These are phyloP conservation scores for Gryllus bimaculatus DNA, from an alignment of 1,140 invertebrate species.

Conservation along the genomic window DNA sequence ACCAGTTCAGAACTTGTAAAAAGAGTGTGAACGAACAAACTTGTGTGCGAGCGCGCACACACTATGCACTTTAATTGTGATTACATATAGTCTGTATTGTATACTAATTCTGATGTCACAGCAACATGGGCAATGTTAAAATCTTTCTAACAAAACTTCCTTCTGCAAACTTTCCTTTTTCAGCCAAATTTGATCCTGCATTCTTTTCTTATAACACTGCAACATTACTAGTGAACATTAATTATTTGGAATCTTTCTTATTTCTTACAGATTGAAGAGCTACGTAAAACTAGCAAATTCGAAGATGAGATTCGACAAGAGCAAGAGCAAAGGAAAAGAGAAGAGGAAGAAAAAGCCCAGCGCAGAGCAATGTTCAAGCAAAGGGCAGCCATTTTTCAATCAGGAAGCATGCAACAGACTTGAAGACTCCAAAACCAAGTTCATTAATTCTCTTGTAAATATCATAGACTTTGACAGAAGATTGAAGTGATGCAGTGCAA, in stretches of 20 bases:
- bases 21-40: no score
- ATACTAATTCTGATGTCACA: no score
- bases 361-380: constrained; percentile 69
- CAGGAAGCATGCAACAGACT: background rate
- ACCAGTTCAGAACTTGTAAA: no score
- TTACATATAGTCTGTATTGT: no score
- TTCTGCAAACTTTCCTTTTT: background rate
- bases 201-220: background rate
- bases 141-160: background rate
- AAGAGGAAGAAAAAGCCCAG: constrained; percentile 66
- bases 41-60: no score
- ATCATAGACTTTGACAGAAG: no score
- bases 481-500: no score
- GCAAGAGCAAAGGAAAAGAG: constrained; percentile 69
- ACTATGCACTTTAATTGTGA: no score
- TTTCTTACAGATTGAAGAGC: constrained; percentile 62
- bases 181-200: background rate
- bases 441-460: no score
- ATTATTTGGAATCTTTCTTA: constrained; percentile 15
- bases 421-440: background rate
- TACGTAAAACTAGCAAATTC: constrained; percentile 69
- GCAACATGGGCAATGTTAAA: no score
- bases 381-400: constrained; percentile 66
- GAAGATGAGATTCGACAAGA: constrained; percentile 78
- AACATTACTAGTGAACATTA: background rate